Base-by-base conservation (phyloP, 2,888 invertebrate genomes). In the Phyto melanocephala region DNA sequence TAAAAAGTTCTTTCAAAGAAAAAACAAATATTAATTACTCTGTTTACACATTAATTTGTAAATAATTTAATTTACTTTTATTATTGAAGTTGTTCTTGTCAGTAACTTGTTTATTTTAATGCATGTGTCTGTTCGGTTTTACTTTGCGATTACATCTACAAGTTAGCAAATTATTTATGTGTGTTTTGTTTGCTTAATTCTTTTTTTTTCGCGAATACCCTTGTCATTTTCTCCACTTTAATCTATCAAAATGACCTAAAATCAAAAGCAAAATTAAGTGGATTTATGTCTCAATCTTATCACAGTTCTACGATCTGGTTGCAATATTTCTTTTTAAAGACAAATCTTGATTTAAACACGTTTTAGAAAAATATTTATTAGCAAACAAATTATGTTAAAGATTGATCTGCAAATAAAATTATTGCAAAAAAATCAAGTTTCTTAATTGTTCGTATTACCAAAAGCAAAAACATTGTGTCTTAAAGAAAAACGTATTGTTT, bases 221-320 rank as follows among this genome's bases (percentile, higher is more conserved):
- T 52, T 77, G 13, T 62, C 52, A 45, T 62, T 63, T 65, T 63
- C 24, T 75, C 24, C 0, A 47, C 6, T 24, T 17, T 24, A 45
- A 77, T 63, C 63, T 47, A 54, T 70, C 45, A 70, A 56, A 56
- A 17, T 63, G 47, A 63, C 70, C 70, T 47, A 24, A 70, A 77
- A 70, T 22, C 60, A 10, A 0, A 17, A n/a, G 7, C 54, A 40
- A 47, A 24, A 40, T 15, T 40, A 5, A 1, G 58, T 24, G 4
- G 33, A 13, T 37, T 65, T 65, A 47, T 37, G 35, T 56, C 56
- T 75, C 24, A 56, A 75, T 56, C 56, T 22, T 10, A 13, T 75
- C 56, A 24, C 22, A 56, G 47, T 52, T 54, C 15, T n/a, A 56
- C 65, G 65, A 75, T 65, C 65, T 47, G 0, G 37, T 75, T 37